phyloP scores from a whole-genome alignment of 2,113 vertebrate species.

The Malurus cyaneus region DNA sequence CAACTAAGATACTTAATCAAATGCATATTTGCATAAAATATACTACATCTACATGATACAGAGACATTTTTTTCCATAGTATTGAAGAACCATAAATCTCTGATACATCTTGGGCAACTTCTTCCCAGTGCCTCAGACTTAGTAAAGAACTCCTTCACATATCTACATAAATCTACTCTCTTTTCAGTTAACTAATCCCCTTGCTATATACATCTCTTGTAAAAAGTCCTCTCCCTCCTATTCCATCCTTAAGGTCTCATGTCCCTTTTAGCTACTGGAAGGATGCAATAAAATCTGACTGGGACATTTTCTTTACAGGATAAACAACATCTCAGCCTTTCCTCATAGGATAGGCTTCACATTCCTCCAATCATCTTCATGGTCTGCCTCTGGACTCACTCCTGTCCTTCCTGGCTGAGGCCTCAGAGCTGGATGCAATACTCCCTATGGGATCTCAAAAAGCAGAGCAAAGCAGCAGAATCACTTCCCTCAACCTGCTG shows the following conservation, averaged over 20 bases:
- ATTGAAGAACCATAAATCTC: neutral
- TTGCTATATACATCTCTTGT: neutral
- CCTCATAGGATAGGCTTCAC: neutral
- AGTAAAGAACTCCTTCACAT: neutral
- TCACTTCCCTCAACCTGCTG: rapidly evolving
- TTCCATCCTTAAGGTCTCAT: neutral
- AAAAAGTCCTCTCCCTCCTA: neutral
- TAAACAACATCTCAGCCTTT: neutral
- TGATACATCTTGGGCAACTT: neutral
- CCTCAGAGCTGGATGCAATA: neutral
- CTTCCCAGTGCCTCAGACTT: neutral
- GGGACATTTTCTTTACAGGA: neutral
- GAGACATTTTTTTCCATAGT: neutral
- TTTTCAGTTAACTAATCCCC: neutral
- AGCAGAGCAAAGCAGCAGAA: neutral
- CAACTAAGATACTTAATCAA: neutral
- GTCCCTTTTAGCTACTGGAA: neutral
- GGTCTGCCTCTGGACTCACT: neutral
- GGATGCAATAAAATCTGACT: neutral
- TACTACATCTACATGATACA: neutral
- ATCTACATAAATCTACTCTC: neutral
- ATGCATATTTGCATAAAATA: neutral
- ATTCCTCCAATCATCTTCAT: neutral
- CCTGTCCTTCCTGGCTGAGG: neutral
- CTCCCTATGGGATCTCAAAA: no score